These are phyloP conservation scores for Rhagoletis zephyria DNA, from an alignment of 1,140 invertebrate genomes.

Conservation along the genomic window DNA sequence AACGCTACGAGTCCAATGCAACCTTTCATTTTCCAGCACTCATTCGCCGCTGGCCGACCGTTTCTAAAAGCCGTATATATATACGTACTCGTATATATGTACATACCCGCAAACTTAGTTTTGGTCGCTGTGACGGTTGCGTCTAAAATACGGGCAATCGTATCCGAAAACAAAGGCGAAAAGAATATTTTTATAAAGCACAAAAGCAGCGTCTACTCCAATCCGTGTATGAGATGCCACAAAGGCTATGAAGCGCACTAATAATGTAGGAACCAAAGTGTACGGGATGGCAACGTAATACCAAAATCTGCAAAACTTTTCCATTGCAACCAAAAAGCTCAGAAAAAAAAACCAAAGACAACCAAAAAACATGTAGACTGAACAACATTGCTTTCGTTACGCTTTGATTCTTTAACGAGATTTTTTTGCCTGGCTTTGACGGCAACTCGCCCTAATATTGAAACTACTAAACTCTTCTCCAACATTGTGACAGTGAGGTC, in stretches of 20 bases:
- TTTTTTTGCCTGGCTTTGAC: conserved; percentile 9
- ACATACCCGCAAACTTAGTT: neutral
- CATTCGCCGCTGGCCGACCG: neutral
- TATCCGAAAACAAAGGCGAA: neutral
- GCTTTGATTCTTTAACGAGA: neutral
- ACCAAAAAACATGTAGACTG: too few relatives aligned
- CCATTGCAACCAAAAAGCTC: neutral
- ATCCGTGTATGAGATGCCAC: neutral
- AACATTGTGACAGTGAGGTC: neutral
- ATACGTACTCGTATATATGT: neutral
- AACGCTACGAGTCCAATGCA: neutral
- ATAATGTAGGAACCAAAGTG: neutral
- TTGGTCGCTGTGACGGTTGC: conserved; percentile 19
- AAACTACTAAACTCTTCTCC: neutral
- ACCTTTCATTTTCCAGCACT: conserved; percentile 26
- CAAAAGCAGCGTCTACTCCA: neutral
- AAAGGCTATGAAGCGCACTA: conserved; percentile 19
- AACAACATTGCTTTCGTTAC: neutral
- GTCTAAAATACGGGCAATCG: conserved; percentile 24
- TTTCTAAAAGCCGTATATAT: neutral
- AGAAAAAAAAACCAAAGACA: neutral
- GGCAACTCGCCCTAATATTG: neutral
- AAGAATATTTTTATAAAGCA: neutral
- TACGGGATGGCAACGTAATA: neutral
- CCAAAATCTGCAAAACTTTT: neutral